phyloP scores from a whole-genome alignment of 64 coral and sea anemone genomes.

The Dendronephthya gigantea region DNA sequence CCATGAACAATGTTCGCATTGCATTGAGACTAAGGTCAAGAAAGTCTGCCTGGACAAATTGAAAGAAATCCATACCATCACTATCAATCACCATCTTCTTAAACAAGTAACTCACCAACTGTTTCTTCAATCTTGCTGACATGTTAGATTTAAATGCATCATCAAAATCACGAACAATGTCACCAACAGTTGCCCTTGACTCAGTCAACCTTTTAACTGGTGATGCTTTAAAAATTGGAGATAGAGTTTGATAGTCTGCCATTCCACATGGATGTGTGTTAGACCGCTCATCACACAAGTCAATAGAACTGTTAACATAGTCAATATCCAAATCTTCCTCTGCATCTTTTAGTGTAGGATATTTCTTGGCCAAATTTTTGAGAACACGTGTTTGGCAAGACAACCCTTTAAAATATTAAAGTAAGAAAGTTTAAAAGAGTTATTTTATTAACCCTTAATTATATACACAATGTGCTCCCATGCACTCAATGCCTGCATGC shows the following conservation, averaged over 20 bases:
- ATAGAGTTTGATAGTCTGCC: neutral
- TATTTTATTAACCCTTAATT: neutral
- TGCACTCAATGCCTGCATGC: too few relatives aligned
- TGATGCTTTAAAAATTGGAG: neutral
- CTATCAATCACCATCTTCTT: neutral
- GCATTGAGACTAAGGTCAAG: neutral
- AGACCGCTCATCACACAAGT: neutral
- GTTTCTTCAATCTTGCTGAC: neutral
- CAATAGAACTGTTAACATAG: neutral
- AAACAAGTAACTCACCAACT: neutral
- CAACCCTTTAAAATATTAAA: conserved; percentile 2
- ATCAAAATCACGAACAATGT: conserved; percentile 1
- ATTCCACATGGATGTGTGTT: neutral
- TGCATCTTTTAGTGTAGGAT: neutral
- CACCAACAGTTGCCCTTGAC: neutral
- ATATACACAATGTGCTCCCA: too few relatives aligned
- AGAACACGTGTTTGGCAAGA: neutral
- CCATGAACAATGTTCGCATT: neutral
- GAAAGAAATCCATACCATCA: neutral
- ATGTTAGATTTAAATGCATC: neutral
- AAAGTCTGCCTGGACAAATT: neutral
- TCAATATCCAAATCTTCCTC: neutral
- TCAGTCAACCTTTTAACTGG: neutral
- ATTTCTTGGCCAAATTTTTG: neutral
- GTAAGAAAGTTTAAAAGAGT: neutral